These are phyloP conservation scores for Nesometra sesokonis DNA, from an alignment of 35 echinoderm and acorn worm species.

Conservation along the genomic window DNA sequence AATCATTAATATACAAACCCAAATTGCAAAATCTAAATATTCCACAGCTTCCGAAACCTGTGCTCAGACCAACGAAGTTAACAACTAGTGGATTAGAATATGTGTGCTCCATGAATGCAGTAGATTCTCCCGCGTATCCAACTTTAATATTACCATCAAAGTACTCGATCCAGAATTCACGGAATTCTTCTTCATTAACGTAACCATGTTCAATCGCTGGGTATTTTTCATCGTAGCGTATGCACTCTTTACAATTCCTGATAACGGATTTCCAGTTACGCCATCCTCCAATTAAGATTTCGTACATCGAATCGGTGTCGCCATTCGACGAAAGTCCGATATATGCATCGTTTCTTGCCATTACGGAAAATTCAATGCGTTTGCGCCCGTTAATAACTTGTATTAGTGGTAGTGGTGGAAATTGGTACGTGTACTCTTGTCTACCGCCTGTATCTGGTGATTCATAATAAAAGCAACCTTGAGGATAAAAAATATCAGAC, in stretches of 20 bases:
- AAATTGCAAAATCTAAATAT: slow-evolving; percentile 52
- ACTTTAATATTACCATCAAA: too few relatives aligned
- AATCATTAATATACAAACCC: too few relatives aligned
- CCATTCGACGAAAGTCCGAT: too few relatives aligned
- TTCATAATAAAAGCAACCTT: too few relatives aligned
- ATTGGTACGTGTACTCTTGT: too few relatives aligned
- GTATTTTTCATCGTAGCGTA: slow-evolving; percentile 11
- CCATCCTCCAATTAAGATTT: slow-evolving; percentile 62
- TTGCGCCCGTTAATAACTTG: too few relatives aligned
- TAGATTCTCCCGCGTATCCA: slow-evolving; percentile 29
- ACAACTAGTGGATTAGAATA: slow-evolving; percentile 39
- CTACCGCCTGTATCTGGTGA: too few relatives aligned
- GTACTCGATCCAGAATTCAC: slow-evolving; percentile 58
- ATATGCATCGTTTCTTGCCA: slow-evolving; percentile 49
- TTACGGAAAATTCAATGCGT: slow-evolving; percentile 43
- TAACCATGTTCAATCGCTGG: slow-evolving; percentile 9
- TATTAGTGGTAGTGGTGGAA: too few relatives aligned
- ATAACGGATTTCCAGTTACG: slow-evolving; percentile 43
- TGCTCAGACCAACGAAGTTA: slow-evolving; percentile 49
- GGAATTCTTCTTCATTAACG: slow-evolving; percentile 28
- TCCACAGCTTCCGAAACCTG: slow-evolving; percentile 9
- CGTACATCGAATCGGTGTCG: slow-evolving; percentile 50
- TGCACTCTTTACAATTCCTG: slow-evolving; percentile 7
- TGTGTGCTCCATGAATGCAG: slow-evolving; percentile 44
- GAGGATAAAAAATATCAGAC: too few relatives aligned